Conservation (phyloP, 2,888 invertebrate species). For the Oxycera nigricornis region DNA sequence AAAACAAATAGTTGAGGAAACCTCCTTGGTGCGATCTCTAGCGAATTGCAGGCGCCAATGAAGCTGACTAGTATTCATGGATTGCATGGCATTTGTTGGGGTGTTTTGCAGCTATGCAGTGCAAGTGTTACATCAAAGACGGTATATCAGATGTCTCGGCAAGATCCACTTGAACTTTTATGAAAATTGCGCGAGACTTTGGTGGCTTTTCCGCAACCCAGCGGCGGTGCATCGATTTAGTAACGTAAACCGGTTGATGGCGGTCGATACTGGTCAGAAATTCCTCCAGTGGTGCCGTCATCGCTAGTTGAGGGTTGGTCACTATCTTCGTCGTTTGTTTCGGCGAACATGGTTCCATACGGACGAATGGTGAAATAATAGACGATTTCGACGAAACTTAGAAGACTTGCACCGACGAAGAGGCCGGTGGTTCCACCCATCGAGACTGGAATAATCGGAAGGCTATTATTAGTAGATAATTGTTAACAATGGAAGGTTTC, state of each 20-base stretch:
- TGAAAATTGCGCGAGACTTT: background rate
- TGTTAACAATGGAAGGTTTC: too few relatives aligned
- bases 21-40: background rate
- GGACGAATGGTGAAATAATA: slow-evolving; percentile 66
- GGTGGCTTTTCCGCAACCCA: slow-evolving; percentile 19
- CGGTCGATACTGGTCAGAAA: background rate
- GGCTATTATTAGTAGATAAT: background rate
- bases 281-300: background rate
- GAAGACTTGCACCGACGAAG: slow-evolving; percentile 71
- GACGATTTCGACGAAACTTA: slow-evolving; percentile 71
- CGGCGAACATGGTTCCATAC: slow-evolving; percentile 53
- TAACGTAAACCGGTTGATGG: background rate
- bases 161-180: background rate
- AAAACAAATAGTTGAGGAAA: background rate
- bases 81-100: slow-evolving; percentile 17
- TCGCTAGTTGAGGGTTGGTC: background rate
- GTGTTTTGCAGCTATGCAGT: slow-evolving; percentile 1
- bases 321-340: slow-evolving; percentile 45
- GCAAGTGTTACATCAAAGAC: background rate
- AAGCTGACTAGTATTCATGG: slow-evolving; percentile 19
- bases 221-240: slow-evolving; percentile 1
- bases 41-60: background rate
- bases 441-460: slow-evolving; percentile 64
- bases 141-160: slow-evolving; percentile 3
- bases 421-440: slow-evolving; percentile 72